Evolutionary conservation across 2,888 invertebrate genomes (phyloP), one percentile per base, ranked within the genome.

Genomic region (Biston stratarius): DNA sequence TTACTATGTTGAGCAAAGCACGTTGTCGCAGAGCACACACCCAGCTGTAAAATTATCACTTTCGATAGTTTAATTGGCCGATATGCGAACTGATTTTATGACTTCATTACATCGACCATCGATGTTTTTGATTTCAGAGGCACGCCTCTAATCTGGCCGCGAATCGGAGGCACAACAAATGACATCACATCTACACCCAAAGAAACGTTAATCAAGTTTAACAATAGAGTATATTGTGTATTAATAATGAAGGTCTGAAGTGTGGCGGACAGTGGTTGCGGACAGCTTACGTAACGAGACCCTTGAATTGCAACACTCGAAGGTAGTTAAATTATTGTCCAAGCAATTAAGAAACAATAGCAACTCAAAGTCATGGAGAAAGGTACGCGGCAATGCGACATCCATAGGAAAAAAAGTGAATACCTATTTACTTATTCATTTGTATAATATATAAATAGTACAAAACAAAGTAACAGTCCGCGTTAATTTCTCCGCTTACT

Each of bases 31-130:
- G 61, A 9, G 15, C 65, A 65, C 61, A 69, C 64, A 62, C 71
- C 62, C 69, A 73, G 71, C 74, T 60, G 61, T 68, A 65, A 73
- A 61, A 69, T 65, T 42, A 70, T 64, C 69, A 64, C 64, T 71
- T 68, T 61, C 60, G 61, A 68, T 68, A 34, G 38, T 60, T 67
- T 68, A 51, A 67, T 59, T 68, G 47, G 15, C 15, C 57, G 59
- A 52, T 64, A 66, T 24, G 53, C 36, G 60, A 45, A 69, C 66
- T 11, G 24, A 58, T 57, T 58, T 63, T 61, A 68, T 52, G 48
- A 48, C 56, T 65, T 60, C 64, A 61, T 63, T 63, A 61, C 56
- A 64, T 51, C 42, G 59, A 63, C 60, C 47, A 61, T 60, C 51
- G 55, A 69, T 64, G 38, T 64, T 24, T 15, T 59, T 56, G 34